Percentiles rank a stretch among this genome's conserved stretches.
These are phyloP conservation scores for honey bee (Apis mellifera) DNA, from an alignment of 1,140 invertebrate species.

Conservation along the genomic window DNA sequence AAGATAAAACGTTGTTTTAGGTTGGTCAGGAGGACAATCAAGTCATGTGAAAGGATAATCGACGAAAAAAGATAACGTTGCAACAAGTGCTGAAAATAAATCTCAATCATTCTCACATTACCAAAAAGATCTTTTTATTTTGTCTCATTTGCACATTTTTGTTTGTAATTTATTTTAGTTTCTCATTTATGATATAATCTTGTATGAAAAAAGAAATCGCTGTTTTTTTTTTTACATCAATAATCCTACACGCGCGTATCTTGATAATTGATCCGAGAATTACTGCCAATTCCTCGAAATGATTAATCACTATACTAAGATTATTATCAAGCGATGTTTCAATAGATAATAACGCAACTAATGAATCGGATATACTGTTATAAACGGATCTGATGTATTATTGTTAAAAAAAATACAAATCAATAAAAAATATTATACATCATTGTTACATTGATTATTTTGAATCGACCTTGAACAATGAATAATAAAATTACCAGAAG, in stretches of 20 bases:
- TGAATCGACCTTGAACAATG: no score
- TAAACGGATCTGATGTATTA: not conserved
- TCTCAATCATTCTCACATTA: not conserved
- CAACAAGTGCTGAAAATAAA: not conserved
- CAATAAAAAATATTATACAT: not conserved
- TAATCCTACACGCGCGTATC: not conserved
- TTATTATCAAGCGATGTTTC: not conserved
- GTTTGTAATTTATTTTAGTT: conserved; percentile 18
- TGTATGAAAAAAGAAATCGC: not conserved
- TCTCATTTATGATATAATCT: not conserved
- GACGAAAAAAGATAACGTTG: not conserved
- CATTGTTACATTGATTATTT: not conserved
- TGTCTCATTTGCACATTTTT: not conserved
- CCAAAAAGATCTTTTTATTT: not conserved
- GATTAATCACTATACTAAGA: conserved; percentile 1
- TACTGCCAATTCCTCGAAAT: conserved; percentile 10
- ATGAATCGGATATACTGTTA: not conserved
- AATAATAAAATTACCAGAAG: not conserved
- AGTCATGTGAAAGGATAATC: conserved; percentile 24
- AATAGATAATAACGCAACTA: conserved; percentile 9
- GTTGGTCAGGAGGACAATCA: not conserved
- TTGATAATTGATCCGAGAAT: not conserved
- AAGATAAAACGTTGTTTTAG: not conserved
- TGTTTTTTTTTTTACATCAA: not conserved
- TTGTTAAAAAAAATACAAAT: not conserved